These are phyloP conservation scores for Stictonetta naevosa DNA, from an alignment of 2,113 vertebrate species.

Conservation along the genomic window DNA sequence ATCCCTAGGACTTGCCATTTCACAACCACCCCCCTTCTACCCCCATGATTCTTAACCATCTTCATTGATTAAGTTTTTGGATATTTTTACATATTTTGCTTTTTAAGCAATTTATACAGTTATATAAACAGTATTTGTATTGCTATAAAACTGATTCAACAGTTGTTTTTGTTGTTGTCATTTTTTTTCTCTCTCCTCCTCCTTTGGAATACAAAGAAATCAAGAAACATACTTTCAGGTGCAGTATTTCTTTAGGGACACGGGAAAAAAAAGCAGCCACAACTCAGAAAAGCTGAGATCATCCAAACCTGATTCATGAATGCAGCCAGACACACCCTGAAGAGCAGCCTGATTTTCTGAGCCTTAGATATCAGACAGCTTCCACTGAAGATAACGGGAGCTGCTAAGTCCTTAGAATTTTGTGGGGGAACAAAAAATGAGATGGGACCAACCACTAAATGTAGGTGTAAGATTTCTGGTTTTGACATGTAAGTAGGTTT, in stretches of 20 bases:
- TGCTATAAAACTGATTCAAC: neutral
- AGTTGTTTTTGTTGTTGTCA: neutral
- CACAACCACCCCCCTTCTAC: too few species aligned
- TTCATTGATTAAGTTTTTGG: neutral
- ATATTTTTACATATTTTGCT: neutral
- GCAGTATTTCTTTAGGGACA: neutral
- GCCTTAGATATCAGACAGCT: neutral
- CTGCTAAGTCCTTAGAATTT: neutral
- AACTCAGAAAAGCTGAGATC: neutral
- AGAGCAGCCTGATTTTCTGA: constrained; percentile 19
- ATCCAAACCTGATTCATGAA: neutral
- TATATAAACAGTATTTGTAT: neutral
- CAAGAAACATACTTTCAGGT: neutral
- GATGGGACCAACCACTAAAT: neutral
- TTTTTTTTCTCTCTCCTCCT: neutral
- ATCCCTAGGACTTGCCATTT: neutral
- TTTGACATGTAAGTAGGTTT: neutral
- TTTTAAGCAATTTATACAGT: neutral
- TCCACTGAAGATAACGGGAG: neutral
- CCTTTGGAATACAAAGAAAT: neutral
- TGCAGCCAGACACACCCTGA: neutral
- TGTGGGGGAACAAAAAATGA: neutral
- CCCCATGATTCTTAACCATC: neutral
- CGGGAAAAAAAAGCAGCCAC: neutral
- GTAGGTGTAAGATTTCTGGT: neutral